Evolutionary conservation across 2,888 invertebrate genomes (phyloP), one percentile per base, ranked within the genome.

Genomic region (Eurytoma adleriae): DNA sequence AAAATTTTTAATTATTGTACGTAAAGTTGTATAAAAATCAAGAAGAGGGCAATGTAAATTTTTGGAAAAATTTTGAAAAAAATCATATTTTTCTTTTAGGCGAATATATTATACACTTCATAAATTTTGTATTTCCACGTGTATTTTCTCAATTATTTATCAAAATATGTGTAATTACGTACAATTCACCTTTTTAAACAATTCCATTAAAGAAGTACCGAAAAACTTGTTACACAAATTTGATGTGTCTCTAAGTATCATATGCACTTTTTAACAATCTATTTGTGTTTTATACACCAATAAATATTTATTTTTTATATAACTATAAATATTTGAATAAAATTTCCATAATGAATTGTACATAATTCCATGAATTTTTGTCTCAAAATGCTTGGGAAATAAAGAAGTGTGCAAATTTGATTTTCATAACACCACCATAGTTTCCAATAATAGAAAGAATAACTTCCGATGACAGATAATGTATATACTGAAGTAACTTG

Each of bases 401-500:
- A 62, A 62, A 69, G 7, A 14, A 52, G 30, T 10, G 40, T 62
- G 20, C n/a, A 14, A 61, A 62, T 40, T 69, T 69, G 16, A 54
- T 64, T 73, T 74, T 66, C 30, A 74, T 18, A 56, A 56, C 50
- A 57, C 52, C 52, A 59, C 40, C 16, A 24, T 61, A 72, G 57
- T 61, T 57, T 73, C 64, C 27, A 24, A 64, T 18, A 40, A 66
- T 54, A 64, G 18, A 72, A 20, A 18, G 50, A 24, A 50, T 52
- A 79, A 71, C 79, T 75, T 75, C 75, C 75, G 59, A 76, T 67
- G 67, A 57, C 48, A 75, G 40, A 75, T 71, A 74, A 50, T 75
- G 75, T 79, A 74, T 67, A 79, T 75, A 79, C 48, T 80, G 50
- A 56, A 61, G 68, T 68, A 62, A 54, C 78, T 84, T 78, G 84